Conservation (phyloP, 2,888 invertebrate genomes). For the Emmelina monodactyla region DNA sequence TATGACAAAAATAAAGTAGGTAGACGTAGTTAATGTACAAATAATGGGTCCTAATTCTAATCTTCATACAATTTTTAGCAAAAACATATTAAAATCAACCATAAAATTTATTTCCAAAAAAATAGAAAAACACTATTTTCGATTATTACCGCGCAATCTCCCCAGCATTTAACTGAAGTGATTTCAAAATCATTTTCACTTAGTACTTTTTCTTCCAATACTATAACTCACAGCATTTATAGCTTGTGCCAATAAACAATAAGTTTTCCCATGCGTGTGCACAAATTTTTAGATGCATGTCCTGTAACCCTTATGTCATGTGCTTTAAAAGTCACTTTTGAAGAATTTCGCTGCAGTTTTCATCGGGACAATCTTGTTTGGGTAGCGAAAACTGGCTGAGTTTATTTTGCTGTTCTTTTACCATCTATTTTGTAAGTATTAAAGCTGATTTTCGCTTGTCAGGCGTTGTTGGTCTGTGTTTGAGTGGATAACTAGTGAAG, state of each 20-base stretch:
- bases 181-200: conserved; percentile 49
- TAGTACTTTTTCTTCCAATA: conserved; percentile 23
- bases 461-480: conserved; percentile 18
- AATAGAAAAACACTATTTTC: no score
- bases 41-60: no score
- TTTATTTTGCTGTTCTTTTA: not conserved
- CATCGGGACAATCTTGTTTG: not conserved
- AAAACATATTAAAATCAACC: no score
- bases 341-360: not conserved
- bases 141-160: no score
- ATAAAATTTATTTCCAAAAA: no score
- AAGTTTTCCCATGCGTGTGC: conserved; percentile 33
- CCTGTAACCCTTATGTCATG: no score
- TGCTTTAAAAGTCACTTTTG: no score
- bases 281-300: conserved; percentile 11
- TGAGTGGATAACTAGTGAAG: conserved; percentile 40
- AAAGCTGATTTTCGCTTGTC: conserved; percentile 21
- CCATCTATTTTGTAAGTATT: not conserved
- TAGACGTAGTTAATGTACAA: no score
- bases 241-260: conserved; percentile 50
- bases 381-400: not conserved
- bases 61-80: no score
- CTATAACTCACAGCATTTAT: conserved; percentile 36
- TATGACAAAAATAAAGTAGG: no score
- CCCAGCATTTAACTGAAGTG: no score